Evolutionary conservation across 2,888 invertebrate genomes (phyloP), one percentile per base, ranked within the genome.

Genomic region (Catocala sponsa): DNA sequence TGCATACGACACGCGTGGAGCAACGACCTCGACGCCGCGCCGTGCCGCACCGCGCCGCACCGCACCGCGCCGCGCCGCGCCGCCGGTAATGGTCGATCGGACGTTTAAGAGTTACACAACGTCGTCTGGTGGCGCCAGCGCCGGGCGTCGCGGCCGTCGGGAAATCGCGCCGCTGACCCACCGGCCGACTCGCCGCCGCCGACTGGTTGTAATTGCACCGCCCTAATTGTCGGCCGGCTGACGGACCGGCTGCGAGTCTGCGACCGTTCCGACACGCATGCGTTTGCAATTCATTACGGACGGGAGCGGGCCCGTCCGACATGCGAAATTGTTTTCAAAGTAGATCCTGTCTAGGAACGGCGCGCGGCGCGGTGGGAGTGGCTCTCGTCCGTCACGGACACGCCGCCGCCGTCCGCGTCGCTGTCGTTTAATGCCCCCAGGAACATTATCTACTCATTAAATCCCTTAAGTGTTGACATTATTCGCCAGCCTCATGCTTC

Each of bases 81-180:
- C 25, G 25, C 81, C 82, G 82, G 86, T 87, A 87, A 90, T 87
- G 89, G 79, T 72, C 82, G 86, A 84, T 81, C 85, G 85, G 87
- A 79, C 88, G 87, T 87, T 89, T 83, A 85, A 85, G 80, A 83
- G 87, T 93, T 92, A 90, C 94, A 92, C 92, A 92, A 93, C 88
- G 79, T 78, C 70, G 80, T 76, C 68, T 72, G 81, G 72, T 89
- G 92, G 94, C 93, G 93, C 9, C 25, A 9, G 35, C 35, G 35
- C 94, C 92, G 89, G 87, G 84, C 89, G 83, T 84, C 85, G 88
- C 80, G 74, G 82, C 76, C 81, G 89, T 84, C 91, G 91, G 91
- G 90, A 90, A 91, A 91, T 89, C 88, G 91, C 90, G 87, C 82
- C 85, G 88, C 82, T 92, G 93, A 93, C 93, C 93, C 90, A 92